Evolutionary conservation across 2,113 vertebrate genomes (phyloP).

Genomic region (Casuarius casuarius): DNA sequence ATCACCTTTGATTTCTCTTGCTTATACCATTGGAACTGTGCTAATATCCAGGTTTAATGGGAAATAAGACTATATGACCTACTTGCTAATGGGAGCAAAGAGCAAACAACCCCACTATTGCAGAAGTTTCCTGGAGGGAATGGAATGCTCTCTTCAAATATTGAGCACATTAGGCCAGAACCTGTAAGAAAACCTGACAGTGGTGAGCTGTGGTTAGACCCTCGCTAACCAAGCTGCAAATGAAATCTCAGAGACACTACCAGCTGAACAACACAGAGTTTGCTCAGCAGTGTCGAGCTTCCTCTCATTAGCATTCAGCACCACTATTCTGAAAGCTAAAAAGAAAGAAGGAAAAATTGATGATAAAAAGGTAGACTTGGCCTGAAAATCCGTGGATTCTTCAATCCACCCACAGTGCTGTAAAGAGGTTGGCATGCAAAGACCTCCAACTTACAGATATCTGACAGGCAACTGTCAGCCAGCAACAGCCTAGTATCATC

Average conservation of each 20-base stretch:
- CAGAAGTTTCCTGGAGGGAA: background rate
- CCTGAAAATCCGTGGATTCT: background rate
- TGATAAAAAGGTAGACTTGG: background rate
- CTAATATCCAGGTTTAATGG: background rate
- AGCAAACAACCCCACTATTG: background rate
- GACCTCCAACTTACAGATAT: background rate
- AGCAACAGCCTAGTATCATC: background rate
- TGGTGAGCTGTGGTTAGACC: background rate
- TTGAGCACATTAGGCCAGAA: background rate
- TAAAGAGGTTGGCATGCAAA: background rate
- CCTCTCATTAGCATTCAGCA: background rate
- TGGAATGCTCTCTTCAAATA: background rate
- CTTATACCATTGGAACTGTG: background rate
- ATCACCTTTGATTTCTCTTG: background rate
- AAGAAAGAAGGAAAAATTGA: background rate
- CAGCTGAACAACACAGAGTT: background rate
- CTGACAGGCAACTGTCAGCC: background rate
- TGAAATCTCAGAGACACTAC: background rate
- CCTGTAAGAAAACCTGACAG: background rate
- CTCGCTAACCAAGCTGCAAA: background rate
- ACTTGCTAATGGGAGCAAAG: background rate
- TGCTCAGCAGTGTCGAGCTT: background rate
- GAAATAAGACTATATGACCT: background rate
- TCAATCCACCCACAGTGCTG: background rate
- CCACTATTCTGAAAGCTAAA: background rate